Conservation (phyloP, 2,113 vertebrate genomes). For the Aramus guarauna region DNA sequence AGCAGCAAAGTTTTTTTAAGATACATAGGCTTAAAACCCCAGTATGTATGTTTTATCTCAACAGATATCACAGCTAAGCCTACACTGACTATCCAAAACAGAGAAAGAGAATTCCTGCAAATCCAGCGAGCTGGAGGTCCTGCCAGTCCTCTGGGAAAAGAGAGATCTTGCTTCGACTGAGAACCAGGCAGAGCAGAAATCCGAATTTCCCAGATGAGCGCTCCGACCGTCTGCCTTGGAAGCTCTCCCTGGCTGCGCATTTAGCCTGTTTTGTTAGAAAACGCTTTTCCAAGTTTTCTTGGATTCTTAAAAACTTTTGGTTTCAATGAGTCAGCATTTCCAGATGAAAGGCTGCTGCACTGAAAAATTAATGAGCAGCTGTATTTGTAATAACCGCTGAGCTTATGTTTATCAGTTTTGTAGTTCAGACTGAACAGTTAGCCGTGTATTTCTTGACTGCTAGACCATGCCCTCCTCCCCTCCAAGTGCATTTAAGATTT, state of each 20-base stretch:
- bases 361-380: constrained; percentile 1
- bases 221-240: background rate
- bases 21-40: background rate
- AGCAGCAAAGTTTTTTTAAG: background rate
- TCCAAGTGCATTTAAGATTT: background rate
- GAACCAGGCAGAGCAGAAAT: background rate
- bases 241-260: background rate
- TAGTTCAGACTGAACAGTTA: background rate
- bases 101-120: background rate
- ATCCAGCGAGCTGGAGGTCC: background rate
- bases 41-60: background rate
- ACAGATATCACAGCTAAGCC: background rate
- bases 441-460: background rate
- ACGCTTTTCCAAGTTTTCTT: background rate
- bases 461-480: background rate
- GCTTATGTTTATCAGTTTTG: background rate
- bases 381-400: background rate
- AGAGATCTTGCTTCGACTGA: background rate
- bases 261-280: background rate
- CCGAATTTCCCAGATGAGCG: background rate
- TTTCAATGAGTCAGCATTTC: constrained; percentile 32
- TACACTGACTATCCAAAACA: background rate
- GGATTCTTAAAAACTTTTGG: background rate
- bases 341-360: background rate
- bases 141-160: background rate